These are phyloP conservation scores for Centruroides vittatus DNA, from an alignment of 1,140 invertebrate genomes.

Conservation along the genomic window DNA sequence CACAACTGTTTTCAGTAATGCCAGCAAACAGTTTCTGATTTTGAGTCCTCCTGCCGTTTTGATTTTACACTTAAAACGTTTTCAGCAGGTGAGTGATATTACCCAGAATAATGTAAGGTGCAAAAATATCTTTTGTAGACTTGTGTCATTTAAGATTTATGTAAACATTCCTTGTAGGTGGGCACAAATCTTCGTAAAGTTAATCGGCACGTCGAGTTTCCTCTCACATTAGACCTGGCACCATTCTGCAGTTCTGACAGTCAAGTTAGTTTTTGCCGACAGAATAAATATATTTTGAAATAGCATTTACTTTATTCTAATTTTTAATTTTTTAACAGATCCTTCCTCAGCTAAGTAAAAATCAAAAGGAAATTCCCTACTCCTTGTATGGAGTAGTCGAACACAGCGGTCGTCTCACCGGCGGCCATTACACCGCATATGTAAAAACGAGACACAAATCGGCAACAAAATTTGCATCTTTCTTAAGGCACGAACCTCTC, in stretches of 20 bases:
- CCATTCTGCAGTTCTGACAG: constrained; percentile 73
- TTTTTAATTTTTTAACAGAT: constrained; percentile 21
- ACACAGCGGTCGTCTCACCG: constrained; percentile 74
- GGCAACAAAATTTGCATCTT: constrained; percentile 19
- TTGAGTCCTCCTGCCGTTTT: constrained; percentile 79
- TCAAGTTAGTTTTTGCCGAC: constrained; percentile 32
- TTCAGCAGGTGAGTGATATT: constrained; percentile 34
- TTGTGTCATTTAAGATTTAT: too few relatives aligned
- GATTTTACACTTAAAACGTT: constrained; percentile 85
- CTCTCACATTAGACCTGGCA: constrained; percentile 67
- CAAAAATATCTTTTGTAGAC: too few relatives aligned
- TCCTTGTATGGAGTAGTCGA: constrained; percentile 88
- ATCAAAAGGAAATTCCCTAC: constrained; percentile 60
- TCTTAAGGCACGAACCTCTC: constrained; percentile 23
- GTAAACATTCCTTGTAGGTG: constrained; percentile 19
- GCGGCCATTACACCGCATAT: constrained; percentile 94
- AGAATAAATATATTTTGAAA: not conserved
- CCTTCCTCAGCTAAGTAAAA: constrained; percentile 42
- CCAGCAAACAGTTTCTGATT: constrained; percentile 81
- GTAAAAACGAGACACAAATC: constrained; percentile 35
- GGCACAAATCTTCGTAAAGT: constrained; percentile 55
- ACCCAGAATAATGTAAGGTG: too few relatives aligned
- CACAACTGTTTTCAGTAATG: constrained; percentile 63
- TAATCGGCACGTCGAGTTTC: constrained; percentile 72
- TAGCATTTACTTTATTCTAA: constrained; percentile 6